A percentile compares a stretch with the other conserved stretches of the same genome.
phyloP scores from a whole-genome alignment of 1,140 invertebrate genomes.

The Papilio dardanus region DNA sequence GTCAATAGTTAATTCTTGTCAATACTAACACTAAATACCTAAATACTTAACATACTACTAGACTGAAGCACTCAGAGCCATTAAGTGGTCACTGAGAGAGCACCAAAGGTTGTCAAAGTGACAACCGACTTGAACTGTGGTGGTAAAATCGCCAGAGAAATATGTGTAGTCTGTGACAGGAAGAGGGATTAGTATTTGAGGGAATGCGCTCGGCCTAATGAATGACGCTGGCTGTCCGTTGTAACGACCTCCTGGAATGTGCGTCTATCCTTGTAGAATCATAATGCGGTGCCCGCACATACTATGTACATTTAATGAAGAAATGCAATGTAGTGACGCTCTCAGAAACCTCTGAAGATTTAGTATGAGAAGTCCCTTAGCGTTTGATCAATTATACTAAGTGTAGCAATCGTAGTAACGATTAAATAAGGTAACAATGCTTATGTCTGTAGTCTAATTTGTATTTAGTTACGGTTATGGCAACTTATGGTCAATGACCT shows the following conservation, averaged over 20 bases:
- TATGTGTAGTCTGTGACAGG: conserved; percentile 29
- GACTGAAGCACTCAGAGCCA: background rate
- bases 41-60: too few relatives aligned
- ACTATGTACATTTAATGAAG: background rate
- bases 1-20: conserved; percentile 2
- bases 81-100: background rate
- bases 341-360: too few relatives aligned
- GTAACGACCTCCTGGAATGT: conserved; percentile 35
- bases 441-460: too few relatives aligned
- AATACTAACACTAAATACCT: background rate
- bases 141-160: background rate
- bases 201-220: conserved; percentile 30
- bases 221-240: conserved; percentile 24
- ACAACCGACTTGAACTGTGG: background rate
- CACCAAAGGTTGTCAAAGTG: background rate
- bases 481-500: background rate
- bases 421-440: background rate
- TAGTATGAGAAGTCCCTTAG: too few relatives aligned
- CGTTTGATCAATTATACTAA: too few relatives aligned
- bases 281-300: conserved; percentile 20
- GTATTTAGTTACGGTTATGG: background rate
- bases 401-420: background rate
- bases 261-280: conserved; percentile 30
- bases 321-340: too few relatives aligned
- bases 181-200: conserved; percentile 29